Conservation (phyloP, 2,113 vertebrate species). For the Corythornis madagascariensis region DNA sequence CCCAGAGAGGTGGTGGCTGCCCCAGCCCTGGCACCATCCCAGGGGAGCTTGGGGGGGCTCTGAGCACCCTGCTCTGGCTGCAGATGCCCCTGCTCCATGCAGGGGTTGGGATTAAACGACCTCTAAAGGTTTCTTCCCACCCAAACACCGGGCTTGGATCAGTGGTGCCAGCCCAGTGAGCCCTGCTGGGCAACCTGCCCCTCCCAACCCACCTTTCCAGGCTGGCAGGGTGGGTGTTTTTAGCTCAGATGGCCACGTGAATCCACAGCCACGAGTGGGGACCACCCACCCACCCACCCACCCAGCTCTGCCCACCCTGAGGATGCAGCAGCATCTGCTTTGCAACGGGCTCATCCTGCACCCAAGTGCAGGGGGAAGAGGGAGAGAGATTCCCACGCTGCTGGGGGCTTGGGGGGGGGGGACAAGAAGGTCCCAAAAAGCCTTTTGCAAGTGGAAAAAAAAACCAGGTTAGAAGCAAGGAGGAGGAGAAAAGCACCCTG, state of each 20-base stretch:
- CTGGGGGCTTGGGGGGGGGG: not conserved
- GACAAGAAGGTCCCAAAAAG: not conserved
- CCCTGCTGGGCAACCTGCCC: not conserved
- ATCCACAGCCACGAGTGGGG: fast-evolving
- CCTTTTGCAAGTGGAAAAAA: not conserved
- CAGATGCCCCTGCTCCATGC: too few relatives aligned
- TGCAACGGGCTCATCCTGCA: not conserved
- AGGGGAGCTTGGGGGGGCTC: not conserved
- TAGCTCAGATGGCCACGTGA: fast-evolving
- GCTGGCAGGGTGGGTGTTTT: not conserved
- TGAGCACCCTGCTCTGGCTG: not conserved
- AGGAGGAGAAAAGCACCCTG: not conserved
- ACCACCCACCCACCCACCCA: not conserved
- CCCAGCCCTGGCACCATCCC: not conserved
- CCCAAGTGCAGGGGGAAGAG: not conserved
- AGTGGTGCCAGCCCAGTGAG: not conserved
- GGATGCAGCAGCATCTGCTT: not conserved
- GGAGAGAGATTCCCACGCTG: too few relatives aligned
- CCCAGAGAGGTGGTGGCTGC: not conserved
- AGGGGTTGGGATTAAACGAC: not conserved
- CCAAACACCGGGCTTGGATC: not conserved
- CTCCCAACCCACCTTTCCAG: not conserved
- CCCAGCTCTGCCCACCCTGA: not conserved
- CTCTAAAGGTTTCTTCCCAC: not conserved
- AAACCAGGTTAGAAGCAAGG: not conserved